Base-by-base conservation (phyloP, 2,113 vertebrate genomes). In the Lepidothrix coronata region DNA sequence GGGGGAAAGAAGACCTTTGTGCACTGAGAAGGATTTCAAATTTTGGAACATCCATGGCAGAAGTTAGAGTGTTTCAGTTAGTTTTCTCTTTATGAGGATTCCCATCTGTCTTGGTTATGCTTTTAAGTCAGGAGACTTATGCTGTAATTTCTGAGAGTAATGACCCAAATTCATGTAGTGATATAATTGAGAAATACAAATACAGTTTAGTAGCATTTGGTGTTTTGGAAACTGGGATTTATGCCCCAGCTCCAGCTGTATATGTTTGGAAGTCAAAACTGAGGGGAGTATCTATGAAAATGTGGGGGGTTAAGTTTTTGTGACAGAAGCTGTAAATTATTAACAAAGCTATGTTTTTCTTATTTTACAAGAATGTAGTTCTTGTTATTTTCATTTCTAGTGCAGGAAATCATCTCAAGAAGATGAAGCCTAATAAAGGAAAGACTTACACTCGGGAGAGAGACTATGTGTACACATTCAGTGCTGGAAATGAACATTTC, bases 391-490 rank as follows among this genome's bases (percentile, higher is more conserved):
- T 51, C 7, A 49, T 85, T 89, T 65, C 19, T 63, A 27, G 55
- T 39, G 30, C 80, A 96, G 91, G 46, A 80, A 91, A 55, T 27
- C 43, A 49, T 4, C 30, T 51, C 22, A 61, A 91, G 72, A 97
- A 85, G 57, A 99, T 99, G 99, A 99, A 99, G 97, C 98, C 98
- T 91, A 98, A 92, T 91, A 98, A 98, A 98, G 98, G 95, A 66
- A 99, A 98, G 95, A 43, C 83, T 41, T 97, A 43, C 88, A 97
- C 71, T 71, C 95, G 94, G 15, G 99, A 99, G 87, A 99, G 98
- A 95, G 99, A 99, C 83, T 99, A 99, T 94, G 96, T 98, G 20
- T 99, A 99, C 95, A 95, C 98, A 88, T 99, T 99, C 94, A 97
- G 63, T 93, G 98, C 98, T 58, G 99, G 99, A 54, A 98, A 91